Evolutionary conservation across 2,113 vertebrate genomes (phyloP).

Genomic region (Odobenus rosmarus): DNA sequence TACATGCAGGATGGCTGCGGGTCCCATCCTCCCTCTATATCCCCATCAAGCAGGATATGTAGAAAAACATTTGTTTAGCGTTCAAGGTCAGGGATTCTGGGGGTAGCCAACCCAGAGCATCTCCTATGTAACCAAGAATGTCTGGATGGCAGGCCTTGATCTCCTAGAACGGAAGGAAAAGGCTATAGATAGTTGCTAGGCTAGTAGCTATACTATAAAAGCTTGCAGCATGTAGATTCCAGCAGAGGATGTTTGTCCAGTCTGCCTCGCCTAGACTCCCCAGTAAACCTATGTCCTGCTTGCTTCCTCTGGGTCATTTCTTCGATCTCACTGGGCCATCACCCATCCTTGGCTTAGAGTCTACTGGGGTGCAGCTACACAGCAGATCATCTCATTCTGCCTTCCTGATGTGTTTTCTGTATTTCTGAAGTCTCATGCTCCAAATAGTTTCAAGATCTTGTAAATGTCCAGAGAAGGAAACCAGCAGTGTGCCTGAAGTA

Average conservation of each 20-base stretch:
- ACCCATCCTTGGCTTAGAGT: not conserved
- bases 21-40: not conserved
- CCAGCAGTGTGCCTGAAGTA: not conserved
- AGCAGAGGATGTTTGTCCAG: not conserved
- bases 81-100: not conserved
- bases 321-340: not conserved
- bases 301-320: not conserved
- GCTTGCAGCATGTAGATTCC: not conserved
- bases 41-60: not conserved
- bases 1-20: not conserved
- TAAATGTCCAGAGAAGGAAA: not conserved
- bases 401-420: not conserved
- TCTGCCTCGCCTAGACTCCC: not conserved
- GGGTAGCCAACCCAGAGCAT: not conserved
- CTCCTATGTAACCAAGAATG: not conserved
- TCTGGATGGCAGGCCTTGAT: not conserved
- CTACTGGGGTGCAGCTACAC: not conserved
- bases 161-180: not conserved
- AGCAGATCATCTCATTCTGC: not conserved
- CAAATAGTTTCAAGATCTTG: not conserved
- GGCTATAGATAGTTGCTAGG: not conserved
- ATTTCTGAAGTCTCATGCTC: not conserved
- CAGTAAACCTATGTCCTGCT: not conserved
- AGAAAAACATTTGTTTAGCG: not conserved
- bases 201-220: not conserved